Percentiles rank a stretch among this genome's conserved stretches.
These are phyloP conservation scores for Andrena haemorrhoa DNA, from an alignment of 2,888 invertebrate species.

Conservation along the genomic window DNA sequence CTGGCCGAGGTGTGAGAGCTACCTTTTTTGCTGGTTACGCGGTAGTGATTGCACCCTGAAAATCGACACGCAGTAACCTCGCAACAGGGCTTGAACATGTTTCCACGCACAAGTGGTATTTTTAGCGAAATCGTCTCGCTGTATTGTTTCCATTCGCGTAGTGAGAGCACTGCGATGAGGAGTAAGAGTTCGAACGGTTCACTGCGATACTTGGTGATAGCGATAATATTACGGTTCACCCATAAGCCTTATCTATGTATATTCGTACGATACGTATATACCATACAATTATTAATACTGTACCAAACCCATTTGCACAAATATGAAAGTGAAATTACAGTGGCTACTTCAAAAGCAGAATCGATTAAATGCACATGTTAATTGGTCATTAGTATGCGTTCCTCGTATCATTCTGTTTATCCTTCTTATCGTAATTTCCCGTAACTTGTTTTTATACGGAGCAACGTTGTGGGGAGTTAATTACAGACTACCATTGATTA, in stretches of 20 bases:
- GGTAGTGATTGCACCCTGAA: conserved; percentile 11
- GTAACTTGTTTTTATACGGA: not conserved
- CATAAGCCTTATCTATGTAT: not conserved
- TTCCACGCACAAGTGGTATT: not conserved
- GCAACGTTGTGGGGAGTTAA: not conserved
- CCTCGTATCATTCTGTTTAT: not conserved
- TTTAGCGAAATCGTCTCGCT: conserved; percentile 18
- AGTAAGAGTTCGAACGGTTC: not conserved
- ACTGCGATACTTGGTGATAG: not conserved
- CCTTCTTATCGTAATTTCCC: not conserved
- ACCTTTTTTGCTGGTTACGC: not conserved
- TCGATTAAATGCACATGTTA: not conserved
- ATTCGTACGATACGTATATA: too few species aligned
- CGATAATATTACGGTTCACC: not conserved
- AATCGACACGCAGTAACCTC: conserved; percentile 14
- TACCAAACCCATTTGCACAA: not conserved
- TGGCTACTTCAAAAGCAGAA: not conserved
- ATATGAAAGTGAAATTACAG: not conserved
- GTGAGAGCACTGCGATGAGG: not conserved
- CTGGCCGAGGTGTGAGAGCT: not conserved
- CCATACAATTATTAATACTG: not conserved
- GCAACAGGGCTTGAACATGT: not conserved
- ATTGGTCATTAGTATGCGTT: not conserved
- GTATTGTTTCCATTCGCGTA: not conserved
- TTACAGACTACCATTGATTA: conserved; percentile 29